A percentile compares a stretch with the other conserved stretches of the same genome.
Conservation (phyloP, 2,797 vertebrate genomes). For the Lycodopsis pacificus region DNA sequence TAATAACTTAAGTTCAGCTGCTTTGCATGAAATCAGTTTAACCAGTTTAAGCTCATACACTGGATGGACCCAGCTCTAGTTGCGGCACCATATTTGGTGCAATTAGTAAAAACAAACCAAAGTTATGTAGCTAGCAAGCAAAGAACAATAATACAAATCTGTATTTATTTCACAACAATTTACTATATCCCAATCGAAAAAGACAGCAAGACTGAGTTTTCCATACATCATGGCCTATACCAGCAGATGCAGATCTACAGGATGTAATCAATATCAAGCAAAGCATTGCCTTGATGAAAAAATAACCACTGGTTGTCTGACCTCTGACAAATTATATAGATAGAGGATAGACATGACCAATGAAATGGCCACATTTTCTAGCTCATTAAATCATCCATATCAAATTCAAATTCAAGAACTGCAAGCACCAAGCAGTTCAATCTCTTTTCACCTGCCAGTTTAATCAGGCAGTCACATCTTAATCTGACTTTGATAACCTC, state of each 20-base stretch:
- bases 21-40: no score
- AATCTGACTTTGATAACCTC: slow-evolving; percentile 41
- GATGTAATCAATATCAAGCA: background rate
- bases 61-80: no score
- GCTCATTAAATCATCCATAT: slow-evolving; percentile 1
- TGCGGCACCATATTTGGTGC: no score
- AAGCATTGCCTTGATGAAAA: no score
- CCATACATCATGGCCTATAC: background rate
- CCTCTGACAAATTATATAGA: background rate
- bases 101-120: no score
- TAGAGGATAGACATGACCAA: background rate
- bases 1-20: no score
- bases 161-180: background rate
- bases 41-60: no score
- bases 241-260: background rate
- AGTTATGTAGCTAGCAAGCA: no score
- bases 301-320: background rate
- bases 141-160: no score
- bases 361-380: background rate
- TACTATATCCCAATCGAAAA: background rate
- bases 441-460: background rate
- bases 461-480: slow-evolving; percentile 23
- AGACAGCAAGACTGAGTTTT: background rate
- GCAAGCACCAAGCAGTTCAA: background rate
- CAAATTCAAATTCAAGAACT: background rate